Evolutionary conservation across 2,113 vertebrate genomes (phyloP).

Genomic region (Numida meleagris): DNA sequence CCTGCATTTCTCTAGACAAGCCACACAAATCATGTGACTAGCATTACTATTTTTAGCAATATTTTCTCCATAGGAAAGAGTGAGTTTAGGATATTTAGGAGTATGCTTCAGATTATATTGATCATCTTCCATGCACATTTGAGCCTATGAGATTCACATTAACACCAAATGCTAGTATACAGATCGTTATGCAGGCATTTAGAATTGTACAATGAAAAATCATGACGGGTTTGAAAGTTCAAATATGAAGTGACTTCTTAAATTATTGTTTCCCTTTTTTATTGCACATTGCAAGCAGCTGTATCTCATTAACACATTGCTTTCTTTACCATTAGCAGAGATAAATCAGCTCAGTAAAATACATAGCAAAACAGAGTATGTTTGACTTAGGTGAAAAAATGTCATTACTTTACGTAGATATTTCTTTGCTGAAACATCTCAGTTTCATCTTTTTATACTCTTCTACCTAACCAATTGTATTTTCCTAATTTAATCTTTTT

Average conservation of each 20-base stretch:
- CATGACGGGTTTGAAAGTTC: neutral
- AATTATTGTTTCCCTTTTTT: neutral
- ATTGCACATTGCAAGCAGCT: neutral
- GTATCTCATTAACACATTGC: neutral
- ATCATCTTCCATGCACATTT: neutral
- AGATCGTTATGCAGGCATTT: neutral
- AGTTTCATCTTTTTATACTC: neutral
- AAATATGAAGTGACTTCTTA: neutral
- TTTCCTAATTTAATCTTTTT: neutral
- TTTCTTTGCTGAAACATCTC: neutral
- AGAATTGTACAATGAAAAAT: neutral
- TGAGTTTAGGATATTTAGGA: neutral
- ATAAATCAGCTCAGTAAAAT: neutral
- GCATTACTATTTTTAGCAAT: neutral
- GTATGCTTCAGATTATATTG: neutral
- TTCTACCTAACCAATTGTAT: neutral
- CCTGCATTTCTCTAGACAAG: neutral
- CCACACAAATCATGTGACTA: neutral
- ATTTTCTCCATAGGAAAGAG: neutral
- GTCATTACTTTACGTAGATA: neutral
- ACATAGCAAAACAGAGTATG: neutral
- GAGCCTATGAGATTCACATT: neutral
- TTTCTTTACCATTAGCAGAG: neutral
- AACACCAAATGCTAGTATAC: neutral
- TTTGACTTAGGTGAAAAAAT: neutral